phyloP scores from a whole-genome alignment of 2,797 vertebrate genomes.

The Sphaeramia orbicularis region DNA sequence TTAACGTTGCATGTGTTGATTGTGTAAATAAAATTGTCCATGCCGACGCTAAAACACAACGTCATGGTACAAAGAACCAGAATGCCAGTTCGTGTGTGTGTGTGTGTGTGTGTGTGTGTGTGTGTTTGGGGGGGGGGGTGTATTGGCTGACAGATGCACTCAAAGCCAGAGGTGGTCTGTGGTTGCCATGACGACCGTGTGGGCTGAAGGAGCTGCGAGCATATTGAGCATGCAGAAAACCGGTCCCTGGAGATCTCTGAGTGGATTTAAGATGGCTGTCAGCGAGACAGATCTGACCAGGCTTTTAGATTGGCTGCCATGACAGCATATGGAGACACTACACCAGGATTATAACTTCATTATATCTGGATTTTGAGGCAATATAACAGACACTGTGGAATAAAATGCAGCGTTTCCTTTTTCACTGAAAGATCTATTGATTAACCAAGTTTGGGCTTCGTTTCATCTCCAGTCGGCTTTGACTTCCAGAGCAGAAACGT shows the following conservation, averaged over 20 bases:
- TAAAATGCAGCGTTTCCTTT: constrained; percentile 17
- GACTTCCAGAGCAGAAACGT: constrained; percentile 34
- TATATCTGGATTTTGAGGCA: constrained; percentile 12
- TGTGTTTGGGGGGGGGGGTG: constrained; percentile 25
- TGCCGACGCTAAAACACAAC: constrained; percentile 14
- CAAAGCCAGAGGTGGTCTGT: constrained; percentile 72
- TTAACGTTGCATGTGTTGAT: too few relatives aligned
- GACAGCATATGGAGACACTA: constrained; percentile 27
- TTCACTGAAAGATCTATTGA: constrained; percentile 16
- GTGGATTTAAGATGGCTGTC: constrained; percentile 76
- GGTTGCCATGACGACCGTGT: constrained; percentile 87
- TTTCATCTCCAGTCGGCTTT: constrained; percentile 40
- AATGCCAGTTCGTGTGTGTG: constrained; percentile 29
- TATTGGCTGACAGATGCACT: constrained; percentile 67
- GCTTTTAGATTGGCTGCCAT: constrained; percentile 39
- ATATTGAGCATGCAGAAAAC: constrained; percentile 83
- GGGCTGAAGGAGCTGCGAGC: constrained; percentile 81
- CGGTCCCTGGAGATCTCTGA: constrained; percentile 83
- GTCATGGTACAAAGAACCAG: constrained; percentile 26
- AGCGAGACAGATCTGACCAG: constrained; percentile 53
- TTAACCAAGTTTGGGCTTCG: constrained; percentile 13
- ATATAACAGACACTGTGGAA: background rate
- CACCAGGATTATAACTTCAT: constrained; percentile 21
- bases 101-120: constrained; percentile 16
- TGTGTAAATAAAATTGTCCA: too few relatives aligned